Evolutionary conservation across 2,888 invertebrate species (phyloP), one percentile per base, ranked within the genome.

Genomic region (Osmoderma eremita): DNA sequence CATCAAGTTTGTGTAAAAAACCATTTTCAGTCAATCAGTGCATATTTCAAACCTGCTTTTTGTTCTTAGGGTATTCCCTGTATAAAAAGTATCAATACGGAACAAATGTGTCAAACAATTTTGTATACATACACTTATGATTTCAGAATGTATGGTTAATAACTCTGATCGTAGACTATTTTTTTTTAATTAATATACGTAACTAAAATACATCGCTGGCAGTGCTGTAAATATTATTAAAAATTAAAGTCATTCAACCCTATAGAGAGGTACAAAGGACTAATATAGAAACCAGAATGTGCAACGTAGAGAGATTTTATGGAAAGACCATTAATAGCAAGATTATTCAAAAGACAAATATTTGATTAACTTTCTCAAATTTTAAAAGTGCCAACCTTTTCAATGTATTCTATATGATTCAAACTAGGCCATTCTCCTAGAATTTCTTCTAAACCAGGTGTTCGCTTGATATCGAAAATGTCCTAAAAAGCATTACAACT

Each of bases 371-470:
- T 49, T 63, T 17, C 50, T 62, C 36, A 63, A 62, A 67, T 61
- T 56, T 45, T 36, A 68, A 68, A 64, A 67, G 76, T 86, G 84
- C 88, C 87, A 88, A 89, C 88, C 88, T 89, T 88, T 83, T 84
- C 84, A 85, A 86, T 88, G 53, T 53, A 53, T 82, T 85, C 86
- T 84, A 85, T 83, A 83, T 86, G 86, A 83, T 86, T 84, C 83
- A 92, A 88, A 78, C 82, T 87, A 79, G 92, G 92, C 91, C 91
- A 92, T 85, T 92, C 92, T 78, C 89, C 89, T 83, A 92, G 89
- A 81, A 91, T 83, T 85, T 90, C 89, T 80, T 85, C 85, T 75
- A 90, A 85, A 84, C 88, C 88, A 84, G 87, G 87, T 77, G 88
- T 87, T 84, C 89, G 87, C 84, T 85, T 85, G 83, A 88, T 88